Percentiles rank a stretch among this genome's conserved stretches.
These are phyloP conservation scores for Phycodurus eques DNA, from an alignment of 2,113 vertebrate species.

Conservation along the genomic window DNA sequence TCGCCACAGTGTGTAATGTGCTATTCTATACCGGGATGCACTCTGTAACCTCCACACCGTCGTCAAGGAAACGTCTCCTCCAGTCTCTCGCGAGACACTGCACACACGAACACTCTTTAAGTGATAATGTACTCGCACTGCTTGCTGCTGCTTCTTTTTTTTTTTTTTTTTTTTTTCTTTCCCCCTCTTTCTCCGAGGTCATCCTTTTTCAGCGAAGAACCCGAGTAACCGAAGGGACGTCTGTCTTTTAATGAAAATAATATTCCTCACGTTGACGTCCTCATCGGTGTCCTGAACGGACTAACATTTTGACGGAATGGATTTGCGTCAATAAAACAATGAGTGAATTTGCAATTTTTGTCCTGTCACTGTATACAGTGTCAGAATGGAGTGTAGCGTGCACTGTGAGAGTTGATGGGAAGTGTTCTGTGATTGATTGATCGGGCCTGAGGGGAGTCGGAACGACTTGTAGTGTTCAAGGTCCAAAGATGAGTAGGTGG, in stretches of 20 bases:
- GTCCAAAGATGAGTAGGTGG: not conserved
- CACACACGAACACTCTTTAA: not conserved
- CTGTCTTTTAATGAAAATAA: not conserved
- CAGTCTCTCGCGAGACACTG: slow-evolving; percentile 14
- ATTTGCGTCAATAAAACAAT: not conserved
- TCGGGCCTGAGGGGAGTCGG: not conserved
- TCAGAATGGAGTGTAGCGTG: not conserved
- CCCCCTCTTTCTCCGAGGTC: not conserved
- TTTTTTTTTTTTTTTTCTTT: too few species aligned
- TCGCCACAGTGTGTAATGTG: slow-evolving; percentile 12
- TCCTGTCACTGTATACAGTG: not conserved
- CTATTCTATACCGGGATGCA: slow-evolving; percentile 18
- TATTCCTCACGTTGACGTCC: not conserved
- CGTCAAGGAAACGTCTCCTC: slow-evolving; percentile 52
- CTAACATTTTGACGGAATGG: not conserved
- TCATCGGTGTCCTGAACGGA: not conserved
- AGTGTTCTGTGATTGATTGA: slow-evolving; percentile 2
- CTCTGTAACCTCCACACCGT: slow-evolving; percentile 38
- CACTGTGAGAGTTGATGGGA: not conserved
- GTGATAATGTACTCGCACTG: not conserved
- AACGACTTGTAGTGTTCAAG: not conserved
- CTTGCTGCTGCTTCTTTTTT: not conserved
- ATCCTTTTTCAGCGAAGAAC: not conserved
- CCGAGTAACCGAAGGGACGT: not conserved
- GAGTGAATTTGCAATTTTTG: not conserved